A percentile compares a stretch with the other conserved stretches of the same genome.
Evolutionary conservation across 2,113 vertebrate species (phyloP).

Genomic region (Vulpes lagopus): DNA sequence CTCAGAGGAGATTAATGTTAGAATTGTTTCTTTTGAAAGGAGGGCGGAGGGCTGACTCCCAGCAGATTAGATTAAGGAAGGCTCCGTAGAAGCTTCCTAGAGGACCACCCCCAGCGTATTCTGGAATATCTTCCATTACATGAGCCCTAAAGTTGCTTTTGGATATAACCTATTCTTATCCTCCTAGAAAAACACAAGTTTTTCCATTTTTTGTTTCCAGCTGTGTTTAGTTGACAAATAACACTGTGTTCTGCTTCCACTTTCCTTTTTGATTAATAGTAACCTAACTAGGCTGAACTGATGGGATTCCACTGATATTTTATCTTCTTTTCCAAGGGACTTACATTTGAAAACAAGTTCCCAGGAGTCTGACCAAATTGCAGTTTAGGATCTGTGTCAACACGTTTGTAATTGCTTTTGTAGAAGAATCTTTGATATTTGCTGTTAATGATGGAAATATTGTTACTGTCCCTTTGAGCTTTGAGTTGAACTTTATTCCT

Average conservation of each 20-base stretch:
- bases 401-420: constrained; percentile 55
- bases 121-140: neutral
- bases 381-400: constrained; percentile 33
- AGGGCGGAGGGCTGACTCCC: neutral
- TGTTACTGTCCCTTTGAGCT: neutral
- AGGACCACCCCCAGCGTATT: neutral
- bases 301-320: constrained; percentile 47
- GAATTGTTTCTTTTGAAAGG: constrained; percentile 13
- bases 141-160: neutral
- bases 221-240: constrained; percentile 61
- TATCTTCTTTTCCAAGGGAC: constrained; percentile 39
- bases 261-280: constrained; percentile 70
- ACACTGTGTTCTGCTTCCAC: constrained; percentile 18
- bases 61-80: neutral
- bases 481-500: constrained; percentile 15
- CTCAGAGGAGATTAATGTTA: neutral
- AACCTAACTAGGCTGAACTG: constrained; percentile 14
- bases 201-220: constrained; percentile 30
- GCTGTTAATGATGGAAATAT: constrained; percentile 25
- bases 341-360: constrained; percentile 51
- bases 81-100: neutral
- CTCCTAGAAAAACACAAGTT: neutral
- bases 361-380: constrained; percentile 52
- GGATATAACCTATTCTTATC: neutral
- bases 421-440: constrained; percentile 31